Evolutionary conservation across 2,113 vertebrate genomes (phyloP).

Genomic region (Neogobius melanostomus): DNA sequence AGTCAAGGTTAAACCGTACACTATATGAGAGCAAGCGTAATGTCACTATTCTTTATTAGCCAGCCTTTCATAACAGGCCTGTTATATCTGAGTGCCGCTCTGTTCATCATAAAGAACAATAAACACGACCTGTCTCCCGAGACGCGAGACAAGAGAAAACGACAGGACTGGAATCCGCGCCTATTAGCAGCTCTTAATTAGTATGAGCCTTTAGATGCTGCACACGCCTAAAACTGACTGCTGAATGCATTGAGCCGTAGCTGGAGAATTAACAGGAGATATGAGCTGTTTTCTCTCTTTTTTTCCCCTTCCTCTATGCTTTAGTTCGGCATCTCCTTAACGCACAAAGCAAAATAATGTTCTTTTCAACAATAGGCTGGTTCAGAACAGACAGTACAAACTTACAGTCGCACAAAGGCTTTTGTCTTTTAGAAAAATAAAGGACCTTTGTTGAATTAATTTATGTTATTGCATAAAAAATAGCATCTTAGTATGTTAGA

Average conservation of each 20-base stretch:
- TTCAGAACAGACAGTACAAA: background rate
- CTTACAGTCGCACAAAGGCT: background rate
- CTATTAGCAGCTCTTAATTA: conserved; percentile 25
- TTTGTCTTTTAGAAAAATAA: background rate
- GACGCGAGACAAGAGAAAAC: conserved; percentile 22
- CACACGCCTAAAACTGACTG: background rate
- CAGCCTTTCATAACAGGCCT: conserved; percentile 7
- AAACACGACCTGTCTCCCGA: conserved; percentile 8
- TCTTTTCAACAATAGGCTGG: background rate
- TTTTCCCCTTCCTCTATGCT: background rate
- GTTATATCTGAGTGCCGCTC: conserved; percentile 8
- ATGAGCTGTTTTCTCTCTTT: too few relatives aligned
- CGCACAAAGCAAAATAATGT: background rate
- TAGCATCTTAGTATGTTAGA: background rate
- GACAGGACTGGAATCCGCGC: conserved; percentile 21
- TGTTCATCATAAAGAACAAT: conserved; percentile 1
- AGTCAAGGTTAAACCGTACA: background rate
- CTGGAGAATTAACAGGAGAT: background rate
- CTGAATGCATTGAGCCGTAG: background rate
- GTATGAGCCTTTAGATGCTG: conserved; percentile 9
- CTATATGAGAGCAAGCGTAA: conserved; percentile 14
- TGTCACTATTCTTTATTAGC: background rate
- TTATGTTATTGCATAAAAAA: background rate
- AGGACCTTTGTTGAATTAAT: background rate
- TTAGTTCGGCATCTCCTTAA: background rate